These are phyloP conservation scores for Serripes groenlandicus DNA, from an alignment of 2,888 invertebrate genomes.

Conservation along the genomic window DNA sequence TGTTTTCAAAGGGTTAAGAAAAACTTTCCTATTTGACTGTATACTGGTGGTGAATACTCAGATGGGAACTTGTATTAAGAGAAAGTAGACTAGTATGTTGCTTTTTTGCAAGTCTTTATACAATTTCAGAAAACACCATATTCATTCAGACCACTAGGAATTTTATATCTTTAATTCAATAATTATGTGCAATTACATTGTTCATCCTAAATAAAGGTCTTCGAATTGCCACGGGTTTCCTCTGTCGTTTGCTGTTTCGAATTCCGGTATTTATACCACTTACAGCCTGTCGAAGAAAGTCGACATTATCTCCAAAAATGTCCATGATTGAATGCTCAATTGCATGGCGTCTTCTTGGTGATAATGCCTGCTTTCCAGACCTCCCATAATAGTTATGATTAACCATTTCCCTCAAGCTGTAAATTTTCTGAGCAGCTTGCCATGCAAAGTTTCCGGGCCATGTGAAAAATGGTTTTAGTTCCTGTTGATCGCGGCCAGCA, in stretches of 20 bases:
- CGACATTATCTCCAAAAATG: background rate
- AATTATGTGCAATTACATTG: no score
- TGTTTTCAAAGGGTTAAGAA: no score
- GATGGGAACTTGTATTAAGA: no score
- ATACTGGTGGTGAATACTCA: no score
- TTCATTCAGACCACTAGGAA: no score
- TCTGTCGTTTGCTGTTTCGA: background rate
- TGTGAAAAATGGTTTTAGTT: background rate
- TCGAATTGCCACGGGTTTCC: background rate
- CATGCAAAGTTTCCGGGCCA: slow-evolving; percentile 24
- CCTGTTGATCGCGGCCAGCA: background rate
- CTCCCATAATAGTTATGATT: slow-evolving; percentile 24
- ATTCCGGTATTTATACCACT: slow-evolving; percentile 8
- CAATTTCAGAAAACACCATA: no score
- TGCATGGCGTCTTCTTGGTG: slow-evolving; percentile 23
- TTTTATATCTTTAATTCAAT: no score
- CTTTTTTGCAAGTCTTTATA: no score
- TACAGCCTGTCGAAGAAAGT: background rate
- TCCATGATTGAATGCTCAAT: slow-evolving; percentile 17
- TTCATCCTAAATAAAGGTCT: background rate
- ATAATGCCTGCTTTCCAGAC: background rate
- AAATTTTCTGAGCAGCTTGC: slow-evolving; percentile 10
- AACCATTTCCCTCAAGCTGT: background rate
- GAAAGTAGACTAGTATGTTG: no score
- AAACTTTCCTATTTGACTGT: no score